These are phyloP conservation scores for Eristalis intricaria DNA, from an alignment of 2,888 invertebrate species.

Conservation along the genomic window DNA sequence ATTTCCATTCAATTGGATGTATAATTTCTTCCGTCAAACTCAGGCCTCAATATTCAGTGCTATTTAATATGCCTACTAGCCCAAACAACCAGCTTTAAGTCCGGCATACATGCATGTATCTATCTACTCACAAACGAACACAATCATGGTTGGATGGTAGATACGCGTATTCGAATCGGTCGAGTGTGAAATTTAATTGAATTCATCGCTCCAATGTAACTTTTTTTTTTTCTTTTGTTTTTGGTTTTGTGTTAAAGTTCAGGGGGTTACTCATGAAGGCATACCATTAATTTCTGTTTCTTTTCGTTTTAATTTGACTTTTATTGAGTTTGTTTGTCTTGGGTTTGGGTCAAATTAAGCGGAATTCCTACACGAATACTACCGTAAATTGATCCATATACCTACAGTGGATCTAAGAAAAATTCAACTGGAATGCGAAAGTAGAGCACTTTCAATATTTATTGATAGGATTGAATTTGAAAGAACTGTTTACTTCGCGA, in stretches of 20 bases:
- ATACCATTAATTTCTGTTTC: neutral
- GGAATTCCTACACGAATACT: neutral
- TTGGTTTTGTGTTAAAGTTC: conserved; percentile 5
- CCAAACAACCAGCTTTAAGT: neutral
- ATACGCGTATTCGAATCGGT: neutral
- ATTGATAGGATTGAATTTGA: no score
- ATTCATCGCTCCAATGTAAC: neutral
- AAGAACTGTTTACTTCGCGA: no score
- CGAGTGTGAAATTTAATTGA: neutral
- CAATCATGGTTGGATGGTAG: neutral
- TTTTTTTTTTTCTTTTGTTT: neutral
- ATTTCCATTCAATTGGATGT: neutral
- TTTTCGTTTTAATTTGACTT: conserved; percentile 12
- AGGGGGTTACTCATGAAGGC: conserved; percentile 8
- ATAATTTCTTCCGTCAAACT: neutral
- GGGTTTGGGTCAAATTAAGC: neutral
- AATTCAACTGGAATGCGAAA: neutral
- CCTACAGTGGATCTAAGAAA: neutral
- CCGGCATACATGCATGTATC: neutral
- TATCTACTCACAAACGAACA: neutral
- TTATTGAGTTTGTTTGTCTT: neutral
- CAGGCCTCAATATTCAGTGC: neutral
- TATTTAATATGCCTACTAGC: neutral
- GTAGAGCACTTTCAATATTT: no score
- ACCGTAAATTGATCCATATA: neutral